These are phyloP conservation scores for Ostrea edulis DNA, from an alignment of 1,140 invertebrate genomes.

Conservation along the genomic window DNA sequence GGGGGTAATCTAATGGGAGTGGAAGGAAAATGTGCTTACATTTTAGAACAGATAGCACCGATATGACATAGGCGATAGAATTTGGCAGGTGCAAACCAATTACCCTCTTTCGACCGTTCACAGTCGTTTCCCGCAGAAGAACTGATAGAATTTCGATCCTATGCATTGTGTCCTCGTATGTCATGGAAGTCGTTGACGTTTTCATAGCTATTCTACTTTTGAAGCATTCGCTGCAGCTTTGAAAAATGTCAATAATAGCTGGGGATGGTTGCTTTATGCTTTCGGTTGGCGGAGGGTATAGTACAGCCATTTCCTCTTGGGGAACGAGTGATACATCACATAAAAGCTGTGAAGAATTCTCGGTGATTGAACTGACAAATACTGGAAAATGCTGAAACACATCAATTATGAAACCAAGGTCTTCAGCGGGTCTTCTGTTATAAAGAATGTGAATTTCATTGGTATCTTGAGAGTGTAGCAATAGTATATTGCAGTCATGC, in stretches of 20 bases:
- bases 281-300: constrained; percentile 50
- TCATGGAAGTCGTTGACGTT: constrained; percentile 45
- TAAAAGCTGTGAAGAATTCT: constrained; percentile 15
- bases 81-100: constrained; percentile 64
- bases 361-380: constrained; percentile 56
- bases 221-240: neutral
- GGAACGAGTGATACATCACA: constrained; percentile 58
- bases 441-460: constrained; percentile 58
- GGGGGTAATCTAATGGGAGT: constrained; percentile 62
- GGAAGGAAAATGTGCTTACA: constrained; percentile 59
- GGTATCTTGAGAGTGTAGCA: constrained; percentile 50
- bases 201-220: constrained; percentile 55
- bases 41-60: constrained; percentile 56
- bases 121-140: neutral
- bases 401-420: constrained; percentile 59
- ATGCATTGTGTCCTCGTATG: constrained; percentile 43
- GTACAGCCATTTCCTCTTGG: constrained; percentile 49
- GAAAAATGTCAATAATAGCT: neutral
- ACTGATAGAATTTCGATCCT: constrained; percentile 46
- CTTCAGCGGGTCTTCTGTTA: constrained; percentile 62
- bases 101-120: constrained; percentile 39
- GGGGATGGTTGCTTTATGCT: neutral
- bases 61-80: constrained; percentile 63
- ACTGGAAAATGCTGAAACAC: constrained; percentile 63
- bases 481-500: constrained; percentile 62